Conservation (phyloP, 2,888 invertebrate species). For the Cantharis flavilabris region DNA sequence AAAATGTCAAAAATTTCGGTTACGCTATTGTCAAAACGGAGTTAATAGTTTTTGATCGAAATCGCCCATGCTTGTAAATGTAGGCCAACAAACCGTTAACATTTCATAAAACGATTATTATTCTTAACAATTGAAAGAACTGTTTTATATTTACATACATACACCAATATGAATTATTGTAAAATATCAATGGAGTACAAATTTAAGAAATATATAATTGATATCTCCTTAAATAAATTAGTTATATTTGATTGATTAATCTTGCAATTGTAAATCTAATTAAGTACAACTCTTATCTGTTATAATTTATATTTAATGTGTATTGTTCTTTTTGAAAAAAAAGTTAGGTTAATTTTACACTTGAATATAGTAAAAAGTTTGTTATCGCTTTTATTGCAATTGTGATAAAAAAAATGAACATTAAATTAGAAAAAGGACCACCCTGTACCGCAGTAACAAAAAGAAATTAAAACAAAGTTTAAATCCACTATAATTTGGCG, state of each 20-base stretch:
- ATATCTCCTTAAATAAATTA: not conserved
- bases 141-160: not conserved
- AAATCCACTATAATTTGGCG: not conserved
- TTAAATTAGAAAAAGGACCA: not conserved
- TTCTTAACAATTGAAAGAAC: constrained; percentile 11
- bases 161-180: not conserved
- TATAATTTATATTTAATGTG: not conserved
- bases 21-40: not conserved
- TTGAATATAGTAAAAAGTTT: not conserved
- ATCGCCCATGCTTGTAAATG: constrained; percentile 18
- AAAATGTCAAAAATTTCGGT: not conserved
- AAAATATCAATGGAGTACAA: not conserved
- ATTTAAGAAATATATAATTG: not conserved
- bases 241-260: constrained; percentile 2
- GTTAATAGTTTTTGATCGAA: constrained; percentile 12
- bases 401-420: not conserved
- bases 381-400: not conserved
- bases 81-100: constrained; percentile 23
- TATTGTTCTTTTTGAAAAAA: not conserved
- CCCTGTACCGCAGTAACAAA: not conserved
- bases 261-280: constrained; percentile 2
- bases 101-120: constrained; percentile 18
- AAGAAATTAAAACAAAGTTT: not conserved
- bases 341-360: not conserved
- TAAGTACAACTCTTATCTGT: not conserved